Evolutionary conservation across 2,888 invertebrate species (phyloP), one percentile per base, ranked within the genome.

Genomic region (Ophion obscuratus): DNA sequence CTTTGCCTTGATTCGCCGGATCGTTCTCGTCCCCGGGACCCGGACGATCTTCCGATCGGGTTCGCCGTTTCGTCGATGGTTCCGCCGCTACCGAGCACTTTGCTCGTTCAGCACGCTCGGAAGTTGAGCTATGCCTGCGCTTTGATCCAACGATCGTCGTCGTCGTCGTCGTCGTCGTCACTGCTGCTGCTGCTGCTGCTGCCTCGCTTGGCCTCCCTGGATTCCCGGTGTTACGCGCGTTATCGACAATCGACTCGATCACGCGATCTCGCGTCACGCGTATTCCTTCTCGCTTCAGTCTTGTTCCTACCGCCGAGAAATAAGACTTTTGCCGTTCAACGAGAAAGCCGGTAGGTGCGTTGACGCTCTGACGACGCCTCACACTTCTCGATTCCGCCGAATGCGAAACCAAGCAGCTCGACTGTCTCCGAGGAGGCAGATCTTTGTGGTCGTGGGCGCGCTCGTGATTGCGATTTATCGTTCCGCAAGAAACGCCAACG

Each of bases 11-110:
- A 89, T 94, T 94, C 44, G 92, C 88, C 7, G 95, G 93, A 88
- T 95, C 83, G 92, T 95, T 92, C 91, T 95, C 95, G 92, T 95
- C 92, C 88, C 92, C 89, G 89, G 93, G 92, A 94, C 84, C 88
- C 0, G 88, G 90, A 17, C 90, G 87, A 81, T 92, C 93, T 53
- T 93, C 94, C 0, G 94, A 94, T 1, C 94, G 91, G 0, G 94
- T 94, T 67, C 92, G 89, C 14, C 93, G 89, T 66, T 93, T 93
- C 0, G 87, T 81, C 44, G 89, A 91, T 0, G 91, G 89, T 31
- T 93, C 93, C 2, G 84, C 93, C 2, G 84, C 73, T 1, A 74
- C 27, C 3, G 79, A 85, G 84, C 77, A 88, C 3, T 78, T 78
- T n/a, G 75, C 31, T 9, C 89, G 88, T 7, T 89, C 89, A 2